Conservation (phyloP, 2,797 vertebrate genomes). For the Pteronotus mesoamericanus region DNA sequence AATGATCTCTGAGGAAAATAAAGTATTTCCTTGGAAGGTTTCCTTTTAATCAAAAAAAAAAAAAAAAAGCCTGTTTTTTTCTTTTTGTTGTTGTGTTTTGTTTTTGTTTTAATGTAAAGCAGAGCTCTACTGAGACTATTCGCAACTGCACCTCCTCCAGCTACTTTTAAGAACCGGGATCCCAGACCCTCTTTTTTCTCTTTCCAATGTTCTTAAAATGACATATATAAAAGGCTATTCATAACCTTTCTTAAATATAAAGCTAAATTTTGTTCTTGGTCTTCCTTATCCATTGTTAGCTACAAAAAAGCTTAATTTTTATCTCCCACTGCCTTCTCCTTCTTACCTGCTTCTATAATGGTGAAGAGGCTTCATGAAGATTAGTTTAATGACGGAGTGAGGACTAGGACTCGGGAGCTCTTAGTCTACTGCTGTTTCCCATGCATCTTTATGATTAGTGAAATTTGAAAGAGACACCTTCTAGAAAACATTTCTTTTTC, state of each 20-base stretch:
- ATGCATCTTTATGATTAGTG: background rate
- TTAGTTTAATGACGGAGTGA: background rate
- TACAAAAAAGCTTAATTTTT: background rate
- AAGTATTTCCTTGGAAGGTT: background rate
- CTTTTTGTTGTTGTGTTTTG: no score
- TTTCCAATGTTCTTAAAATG: background rate
- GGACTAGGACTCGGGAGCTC: background rate
- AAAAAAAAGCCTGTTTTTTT: background rate
- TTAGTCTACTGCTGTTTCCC: background rate
- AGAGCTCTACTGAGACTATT: background rate
- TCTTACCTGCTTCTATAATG: background rate
- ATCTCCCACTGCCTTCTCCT: background rate
- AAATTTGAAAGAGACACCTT: background rate
- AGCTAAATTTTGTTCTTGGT: background rate
- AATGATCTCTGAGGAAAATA: background rate
- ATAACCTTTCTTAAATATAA: background rate
- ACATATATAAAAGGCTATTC: background rate
- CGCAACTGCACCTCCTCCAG: background rate
- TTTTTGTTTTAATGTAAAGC: no score
- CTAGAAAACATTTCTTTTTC: background rate
- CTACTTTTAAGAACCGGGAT: background rate
- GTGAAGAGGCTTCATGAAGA: background rate
- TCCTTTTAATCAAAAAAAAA: no score
- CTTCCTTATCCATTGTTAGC: background rate
- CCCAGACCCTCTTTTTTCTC: background rate